Evolutionary conservation across 2,888 invertebrate species (phyloP).

Genomic region (Neoitamus cyanurus): DNA sequence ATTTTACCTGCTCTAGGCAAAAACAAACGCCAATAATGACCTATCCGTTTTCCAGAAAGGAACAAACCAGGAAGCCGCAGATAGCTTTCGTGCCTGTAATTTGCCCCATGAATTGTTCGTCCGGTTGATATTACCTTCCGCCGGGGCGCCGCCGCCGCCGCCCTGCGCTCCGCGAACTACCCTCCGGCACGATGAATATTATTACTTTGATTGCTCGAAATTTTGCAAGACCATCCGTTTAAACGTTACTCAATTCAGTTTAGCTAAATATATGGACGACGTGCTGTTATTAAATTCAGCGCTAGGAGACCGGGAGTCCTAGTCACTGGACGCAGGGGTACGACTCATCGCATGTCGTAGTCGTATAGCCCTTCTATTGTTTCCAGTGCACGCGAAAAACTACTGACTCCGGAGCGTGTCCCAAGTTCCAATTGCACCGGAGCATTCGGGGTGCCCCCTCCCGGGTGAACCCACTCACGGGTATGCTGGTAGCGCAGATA

Average conservation of each 20-base stretch:
- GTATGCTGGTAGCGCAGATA: not conserved
- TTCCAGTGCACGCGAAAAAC: conserved; percentile 19
- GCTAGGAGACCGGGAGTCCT: not conserved
- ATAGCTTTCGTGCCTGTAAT: conserved; percentile 52
- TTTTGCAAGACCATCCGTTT: conserved; percentile 50
- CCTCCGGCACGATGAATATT: conserved; percentile 48
- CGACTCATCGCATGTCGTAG: conserved; percentile 4
- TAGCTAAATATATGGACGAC: conserved; percentile 51
- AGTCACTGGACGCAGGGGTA: not conserved
- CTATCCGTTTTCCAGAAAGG: conserved; percentile 39
- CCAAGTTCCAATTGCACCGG: not conserved
- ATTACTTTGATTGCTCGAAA: conserved; percentile 49
- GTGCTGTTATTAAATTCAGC: conserved; percentile 35
- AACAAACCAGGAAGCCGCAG: conserved; percentile 48
- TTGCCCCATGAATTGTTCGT: conserved; percentile 50
- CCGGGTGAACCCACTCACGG: too few species aligned
- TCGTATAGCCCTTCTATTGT: conserved; percentile 13
- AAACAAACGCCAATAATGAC: conserved; percentile 32
- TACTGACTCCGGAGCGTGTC: not conserved
- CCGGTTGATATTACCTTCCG: conserved; percentile 49
- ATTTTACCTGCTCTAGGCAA: conserved; percentile 1
- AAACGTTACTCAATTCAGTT: conserved; percentile 52
- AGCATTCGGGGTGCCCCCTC: not conserved
- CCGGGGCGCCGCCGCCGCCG: conserved; percentile 17
- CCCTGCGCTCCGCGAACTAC: conserved; percentile 18